Evolutionary conservation across 1,140 invertebrate genomes (phyloP), one percentile per base, ranked within the genome.

Genomic region (Camponotus pennsylvanicus): DNA sequence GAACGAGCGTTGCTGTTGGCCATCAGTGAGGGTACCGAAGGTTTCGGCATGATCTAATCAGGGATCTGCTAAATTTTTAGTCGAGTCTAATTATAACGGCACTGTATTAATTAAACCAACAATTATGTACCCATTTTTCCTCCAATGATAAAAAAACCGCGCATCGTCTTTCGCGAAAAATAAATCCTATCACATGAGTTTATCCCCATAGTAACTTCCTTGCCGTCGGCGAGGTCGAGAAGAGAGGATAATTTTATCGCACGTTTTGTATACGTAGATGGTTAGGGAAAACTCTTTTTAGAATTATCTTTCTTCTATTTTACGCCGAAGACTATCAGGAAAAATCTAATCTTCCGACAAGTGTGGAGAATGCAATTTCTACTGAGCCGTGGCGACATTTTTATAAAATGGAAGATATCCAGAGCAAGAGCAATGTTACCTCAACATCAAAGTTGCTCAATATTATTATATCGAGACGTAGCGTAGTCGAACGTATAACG

Each of bases 21-120:
- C 84, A 98, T 99, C 92, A 99, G 98, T 93, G 98, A 99, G 96
- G 98, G 98, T 66, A 98, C 97, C 37, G 98, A 99, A 96, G 98
- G 98, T 59, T 99, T 99, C 95, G 98, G 98, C 87, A 97, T 99
- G 97, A 97, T 98, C 89, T 98, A 96, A 96, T 6, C 27, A 13
- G 9, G 13, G 69, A 59, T 49, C 34, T 15, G 70, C 37, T 63
- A 27, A 78, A 78, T 42, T 75, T 91, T 73, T 91, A 90, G 86
- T 91, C 87, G 66, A 69, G 55, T 42, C 64, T 64, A 66, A 42
- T 15, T 42, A 57, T 55, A 59, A 52, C 21, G 37, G 64, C 42
- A 80, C 5, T 9, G n/a, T 37, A n/a, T 27, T 77, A 49, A 66
- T 40, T 75, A 63, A 59, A 61, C 15, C 37, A 27, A 85, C 76